Evolutionary conservation across 2,888 invertebrate species (phyloP).

Genomic region (Perithous albicinctus): DNA sequence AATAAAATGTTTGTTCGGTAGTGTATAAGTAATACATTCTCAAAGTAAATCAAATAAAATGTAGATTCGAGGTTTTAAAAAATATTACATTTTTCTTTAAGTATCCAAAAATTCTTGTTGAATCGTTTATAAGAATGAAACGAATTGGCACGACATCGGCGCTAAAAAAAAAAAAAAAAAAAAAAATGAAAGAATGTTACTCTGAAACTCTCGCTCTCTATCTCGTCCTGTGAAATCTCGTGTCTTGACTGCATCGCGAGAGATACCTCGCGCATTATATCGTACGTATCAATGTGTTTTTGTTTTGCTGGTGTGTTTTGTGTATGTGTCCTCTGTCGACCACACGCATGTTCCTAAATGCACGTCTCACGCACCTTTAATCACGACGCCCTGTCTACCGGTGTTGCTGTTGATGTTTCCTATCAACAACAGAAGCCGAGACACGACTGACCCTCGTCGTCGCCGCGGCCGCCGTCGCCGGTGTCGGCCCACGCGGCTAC

Average conservation of each 20-base stretch:
- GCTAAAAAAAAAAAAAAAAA: constrained; percentile 35
- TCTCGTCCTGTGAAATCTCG: constrained; percentile 42
- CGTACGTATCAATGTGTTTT: constrained; percentile 65
- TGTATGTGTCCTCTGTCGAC: constrained; percentile 26
- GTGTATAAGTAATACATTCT: no score
- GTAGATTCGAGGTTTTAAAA: no score
- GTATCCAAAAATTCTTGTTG: not conserved
- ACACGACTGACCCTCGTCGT: constrained; percentile 57
- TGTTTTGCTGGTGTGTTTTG: constrained; percentile 54
- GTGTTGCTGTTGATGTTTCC: not conserved
- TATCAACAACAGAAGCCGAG: constrained; percentile 56
- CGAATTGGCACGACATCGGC: constrained; percentile 54
- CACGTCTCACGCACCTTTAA: constrained; percentile 41
- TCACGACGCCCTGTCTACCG: not conserved
- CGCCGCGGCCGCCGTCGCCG: constrained; percentile 25
- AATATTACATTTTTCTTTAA: not conserved
- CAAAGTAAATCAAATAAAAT: no score
- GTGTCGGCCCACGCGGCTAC: constrained; percentile 71
- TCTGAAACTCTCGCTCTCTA: constrained; percentile 41
- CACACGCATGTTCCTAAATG: constrained; percentile 26
- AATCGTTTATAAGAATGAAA: constrained; percentile 7
- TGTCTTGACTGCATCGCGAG: constrained; percentile 41
- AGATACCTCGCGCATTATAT: constrained; percentile 42
- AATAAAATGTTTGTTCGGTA: no score
- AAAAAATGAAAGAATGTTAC: constrained; percentile 26